Evolutionary conservation across 1,140 invertebrate genomes (phyloP), one percentile per base, ranked within the genome.

Genomic region (Onthophagus taurus): DNA sequence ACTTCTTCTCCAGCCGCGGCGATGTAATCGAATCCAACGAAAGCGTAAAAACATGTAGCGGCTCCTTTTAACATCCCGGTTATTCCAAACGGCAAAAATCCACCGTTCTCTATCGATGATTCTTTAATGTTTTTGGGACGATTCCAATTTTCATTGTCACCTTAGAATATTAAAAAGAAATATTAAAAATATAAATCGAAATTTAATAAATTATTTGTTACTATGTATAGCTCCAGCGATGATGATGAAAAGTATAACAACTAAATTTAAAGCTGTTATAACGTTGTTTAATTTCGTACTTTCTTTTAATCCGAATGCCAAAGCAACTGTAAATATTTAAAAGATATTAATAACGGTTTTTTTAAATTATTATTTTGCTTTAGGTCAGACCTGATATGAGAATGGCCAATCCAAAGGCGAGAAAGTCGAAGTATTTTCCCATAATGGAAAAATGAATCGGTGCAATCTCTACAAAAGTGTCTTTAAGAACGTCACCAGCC

Each of bases 11-110:
- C 82, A 1, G 88, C 89, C 0, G 88, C 90, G 1, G 89, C 89
- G 48, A 94, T 85, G 55, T 82, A 85, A 67, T 93, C 89, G 57
- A 92, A 92, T 42, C 88, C 88, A 50, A 92, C 87, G 52, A 91
- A 93, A 7, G 85, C 89, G 61, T 89, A 94, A 61, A 94, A 94
- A 64, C 89, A 93, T 7, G 81, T 85, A 0, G 88, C 88, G 0
- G 89, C 89, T 0, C 89, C 90, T 2, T 76, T 71, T 74, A 89
- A 82, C n/a, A 87, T 74, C 2, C 89, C 89, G 3, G 73, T 72
- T 8, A 90, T 58, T 0, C 89, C 89, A 62, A 78, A 92, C 0
- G 89, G 89, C 63, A 88, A 77, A 58, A 93, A 93, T 2, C 88
- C 89, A 4, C 89, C 88, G 0, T 60, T 65, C 1, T 81, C 72